Conservation (phyloP, 2,888 invertebrate genomes). For the Anarsia innoxiella region DNA sequence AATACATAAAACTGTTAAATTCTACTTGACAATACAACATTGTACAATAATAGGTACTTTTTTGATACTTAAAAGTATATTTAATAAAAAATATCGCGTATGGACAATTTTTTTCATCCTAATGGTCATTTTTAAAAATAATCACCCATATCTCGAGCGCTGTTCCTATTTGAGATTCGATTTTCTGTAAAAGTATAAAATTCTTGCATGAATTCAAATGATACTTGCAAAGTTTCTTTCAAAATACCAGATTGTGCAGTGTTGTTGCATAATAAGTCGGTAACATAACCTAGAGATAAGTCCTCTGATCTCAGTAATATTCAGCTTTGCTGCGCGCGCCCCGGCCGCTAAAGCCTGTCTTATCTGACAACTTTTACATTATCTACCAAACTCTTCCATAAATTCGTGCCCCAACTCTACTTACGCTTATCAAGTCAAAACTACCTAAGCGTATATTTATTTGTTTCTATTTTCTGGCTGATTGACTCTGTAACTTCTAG, state of each 20-base stretch:
- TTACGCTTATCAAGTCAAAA: slow-evolving; percentile 68
- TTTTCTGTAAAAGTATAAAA: slow-evolving; percentile 1
- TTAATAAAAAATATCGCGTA: too few relatives aligned
- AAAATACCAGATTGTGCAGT: slow-evolving; percentile 12
- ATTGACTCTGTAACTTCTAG: slow-evolving; percentile 59
- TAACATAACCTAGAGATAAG: slow-evolving; percentile 36
- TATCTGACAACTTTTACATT: slow-evolving; percentile 68
- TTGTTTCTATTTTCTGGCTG: slow-evolving; percentile 69
- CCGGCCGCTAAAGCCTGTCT: slow-evolving; percentile 53
- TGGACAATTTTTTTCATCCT: too few relatives aligned
- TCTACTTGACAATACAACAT: too few relatives aligned
- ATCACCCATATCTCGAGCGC: too few relatives aligned
- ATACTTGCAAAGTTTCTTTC: slow-evolving; percentile 7
- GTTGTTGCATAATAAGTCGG: slow-evolving; percentile 31
- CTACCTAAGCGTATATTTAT: slow-evolving; percentile 67
- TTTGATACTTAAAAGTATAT: too few relatives aligned
- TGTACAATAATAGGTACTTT: too few relatives aligned
- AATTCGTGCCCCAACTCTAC: slow-evolving; percentile 56
- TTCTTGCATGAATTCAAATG: slow-evolving; percentile 4
- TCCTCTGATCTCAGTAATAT: slow-evolving; percentile 41
- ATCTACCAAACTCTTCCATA: slow-evolving; percentile 61
- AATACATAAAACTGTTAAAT: too few relatives aligned
- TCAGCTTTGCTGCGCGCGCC: slow-evolving; percentile 39
- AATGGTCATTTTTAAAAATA: too few relatives aligned
- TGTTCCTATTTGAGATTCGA: too few relatives aligned